phyloP scores from a whole-genome alignment of 2,888 invertebrate genomes.

The Pantelozetes paolii region DNA sequence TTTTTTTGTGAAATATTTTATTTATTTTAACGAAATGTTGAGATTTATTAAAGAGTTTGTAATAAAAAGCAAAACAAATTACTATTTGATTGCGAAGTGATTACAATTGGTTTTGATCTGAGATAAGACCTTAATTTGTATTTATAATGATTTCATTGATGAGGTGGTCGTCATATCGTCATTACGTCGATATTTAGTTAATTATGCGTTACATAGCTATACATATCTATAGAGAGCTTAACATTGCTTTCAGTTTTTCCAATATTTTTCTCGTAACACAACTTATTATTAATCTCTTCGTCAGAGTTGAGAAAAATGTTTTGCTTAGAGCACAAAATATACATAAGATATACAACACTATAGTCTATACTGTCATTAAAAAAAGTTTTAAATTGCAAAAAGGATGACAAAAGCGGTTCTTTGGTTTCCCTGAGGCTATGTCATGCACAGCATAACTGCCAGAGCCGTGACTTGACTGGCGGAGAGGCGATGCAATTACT shows the following conservation, averaged over 20 bases:
- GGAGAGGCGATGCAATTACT: slow-evolving; percentile 27
- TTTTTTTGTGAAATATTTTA: no score
- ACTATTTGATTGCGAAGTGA: no score
- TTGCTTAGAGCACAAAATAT: slow-evolving; percentile 16
- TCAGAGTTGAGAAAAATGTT: slow-evolving; percentile 22
- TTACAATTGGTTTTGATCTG: neutral
- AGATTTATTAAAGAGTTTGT: neutral
- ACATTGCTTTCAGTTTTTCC: neutral
- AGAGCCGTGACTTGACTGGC: slow-evolving; percentile 8
- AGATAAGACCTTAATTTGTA: neutral
- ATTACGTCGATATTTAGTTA: slow-evolving; percentile 29
- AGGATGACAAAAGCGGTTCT: slow-evolving; percentile 30
- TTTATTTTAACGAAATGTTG: no score
- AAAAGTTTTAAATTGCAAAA: slow-evolving; percentile 32
- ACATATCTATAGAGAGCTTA: slow-evolving; percentile 3
- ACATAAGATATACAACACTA: no score
- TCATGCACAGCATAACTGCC: slow-evolving; percentile 24
- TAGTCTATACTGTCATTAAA: slow-evolving; percentile 36
- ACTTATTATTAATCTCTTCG: slow-evolving; percentile 26
- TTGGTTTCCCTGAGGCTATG: slow-evolving; percentile 20
- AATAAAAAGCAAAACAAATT: slow-evolving; percentile 1
- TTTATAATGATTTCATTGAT: slow-evolving; percentile 6
- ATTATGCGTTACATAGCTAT: slow-evolving; percentile 15
- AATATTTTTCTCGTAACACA: slow-evolving; percentile 8
- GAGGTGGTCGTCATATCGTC: slow-evolving; percentile 34